A percentile compares a stretch with the other conserved stretches of the same genome.
phyloP scores from a whole-genome alignment of 2,113 vertebrate genomes.

The Pteronura brasiliensis region DNA sequence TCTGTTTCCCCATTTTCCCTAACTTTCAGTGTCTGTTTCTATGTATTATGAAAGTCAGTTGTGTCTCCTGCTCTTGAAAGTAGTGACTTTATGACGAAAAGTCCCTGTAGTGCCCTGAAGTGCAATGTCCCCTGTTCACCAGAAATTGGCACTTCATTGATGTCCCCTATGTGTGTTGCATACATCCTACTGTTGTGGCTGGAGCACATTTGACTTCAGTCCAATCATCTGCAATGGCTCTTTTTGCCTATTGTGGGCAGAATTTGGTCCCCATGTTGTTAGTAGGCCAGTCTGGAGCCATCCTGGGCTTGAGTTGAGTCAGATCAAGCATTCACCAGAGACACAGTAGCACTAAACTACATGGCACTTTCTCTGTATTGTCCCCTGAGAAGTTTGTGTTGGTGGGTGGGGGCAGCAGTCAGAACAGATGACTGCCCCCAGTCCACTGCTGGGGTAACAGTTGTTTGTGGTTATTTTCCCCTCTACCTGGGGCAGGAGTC shows the following conservation, averaged over 20 bases:
- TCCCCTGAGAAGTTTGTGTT: background rate
- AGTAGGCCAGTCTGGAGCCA: background rate
- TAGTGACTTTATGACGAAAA: background rate
- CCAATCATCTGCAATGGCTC: background rate
- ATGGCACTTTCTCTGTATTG: background rate
- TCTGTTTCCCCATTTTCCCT: background rate
- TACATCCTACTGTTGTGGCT: background rate
- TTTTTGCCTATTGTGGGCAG: no score
- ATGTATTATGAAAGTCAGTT: background rate
- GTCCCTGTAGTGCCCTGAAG: background rate
- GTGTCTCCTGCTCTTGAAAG: background rate
- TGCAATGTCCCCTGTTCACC: background rate
- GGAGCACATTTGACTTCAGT: background rate
- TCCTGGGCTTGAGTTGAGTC: background rate
- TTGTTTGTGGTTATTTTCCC: background rate
- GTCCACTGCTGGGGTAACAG: background rate
- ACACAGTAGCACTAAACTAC: background rate
- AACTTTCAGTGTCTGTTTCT: background rate
- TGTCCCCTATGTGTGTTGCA: background rate
- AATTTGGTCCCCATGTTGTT: background rate
- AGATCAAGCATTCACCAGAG: background rate
- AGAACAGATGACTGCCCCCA: background rate
- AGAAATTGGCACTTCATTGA: background rate
- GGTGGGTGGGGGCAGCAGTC: background rate
- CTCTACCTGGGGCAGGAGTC: background rate